Percentiles rank a stretch among this genome's conserved stretches.
phyloP scores from a whole-genome alignment of 2,888 invertebrate genomes.

The Lithophane semibrunnea region DNA sequence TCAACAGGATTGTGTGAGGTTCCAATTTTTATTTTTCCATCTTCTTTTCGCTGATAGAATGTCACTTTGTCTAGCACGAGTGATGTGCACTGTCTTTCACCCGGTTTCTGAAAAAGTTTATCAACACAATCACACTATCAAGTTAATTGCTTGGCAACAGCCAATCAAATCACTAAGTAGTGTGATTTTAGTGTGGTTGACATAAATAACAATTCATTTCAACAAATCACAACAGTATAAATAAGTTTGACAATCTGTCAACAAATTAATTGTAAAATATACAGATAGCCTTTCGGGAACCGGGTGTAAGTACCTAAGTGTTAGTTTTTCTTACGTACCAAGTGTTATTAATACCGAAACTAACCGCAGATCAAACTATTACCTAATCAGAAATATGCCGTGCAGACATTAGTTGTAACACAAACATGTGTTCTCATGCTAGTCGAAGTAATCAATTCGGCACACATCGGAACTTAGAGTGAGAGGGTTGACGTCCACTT shows the following conservation, averaged over 20 bases:
- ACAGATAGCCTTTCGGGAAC: not conserved
- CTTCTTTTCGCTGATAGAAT: too few relatives aligned
- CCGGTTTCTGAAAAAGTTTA: too few relatives aligned
- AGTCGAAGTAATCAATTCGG: constrained; percentile 80
- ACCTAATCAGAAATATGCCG: constrained; percentile 79
- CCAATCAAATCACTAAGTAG: too few relatives aligned
- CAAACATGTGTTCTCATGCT: constrained; percentile 74
- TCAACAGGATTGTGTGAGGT: too few relatives aligned
- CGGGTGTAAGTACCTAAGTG: not conserved
- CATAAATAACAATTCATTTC: too few relatives aligned
- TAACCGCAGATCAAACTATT: constrained; percentile 54
- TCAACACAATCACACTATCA: too few relatives aligned
- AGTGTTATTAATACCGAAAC: constrained; percentile 56
- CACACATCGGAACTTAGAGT: constrained; percentile 67
- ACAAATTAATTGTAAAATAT: too few relatives aligned
- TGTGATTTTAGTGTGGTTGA: too few relatives aligned
- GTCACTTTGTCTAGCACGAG: too few relatives aligned
- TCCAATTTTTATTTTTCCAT: too few relatives aligned
- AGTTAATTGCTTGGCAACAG: too few relatives aligned
- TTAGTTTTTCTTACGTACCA: constrained; percentile 3
- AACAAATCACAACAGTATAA: not conserved
- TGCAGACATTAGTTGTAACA: constrained; percentile 64
- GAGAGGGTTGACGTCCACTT: constrained; percentile 32
- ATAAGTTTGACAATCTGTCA: not conserved
- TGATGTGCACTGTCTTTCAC: too few relatives aligned